Evolutionary conservation across 2,888 invertebrate genomes (phyloP), one percentile per base, ranked within the genome.

Genomic region (Leptura quadrifasciata): DNA sequence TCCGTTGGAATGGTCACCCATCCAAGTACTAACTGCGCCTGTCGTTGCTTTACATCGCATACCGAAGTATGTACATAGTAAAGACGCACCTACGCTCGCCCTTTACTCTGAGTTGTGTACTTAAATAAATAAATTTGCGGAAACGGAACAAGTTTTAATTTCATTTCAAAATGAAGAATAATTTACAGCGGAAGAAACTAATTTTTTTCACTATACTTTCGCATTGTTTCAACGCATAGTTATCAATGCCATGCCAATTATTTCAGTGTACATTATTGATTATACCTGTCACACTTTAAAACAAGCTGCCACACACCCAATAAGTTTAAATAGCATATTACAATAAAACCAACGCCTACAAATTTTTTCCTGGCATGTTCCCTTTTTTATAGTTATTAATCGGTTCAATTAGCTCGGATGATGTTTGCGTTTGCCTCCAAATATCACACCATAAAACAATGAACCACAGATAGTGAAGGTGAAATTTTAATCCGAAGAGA

Each of bases 381-480:
- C 15, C 15, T n/a, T 39, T 47, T n/a, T n/a, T 47, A 47, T 47
- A 47, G 47, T 47, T 47, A 47, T 47, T 47, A 12, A 47, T 47
- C 47, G n/a, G 6, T 47, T 47, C n/a, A 47, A 47, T 47, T 47
- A 47, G 47, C 6, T n/a, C 5, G 47, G n/a, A n/a, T n/a, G 47
- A 47, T 47, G 2, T 47, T 47, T 47, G 2, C 15, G 39, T 15
- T 47, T 47, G 47, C 47, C 17, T 47, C 47, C 0, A 39, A 39
- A 39, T 15, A 39, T 15, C 39, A 10, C 9, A 39, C 15, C 39
- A 15, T 39, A 39, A 31, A 31, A 15, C 39, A 3, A 39, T 12
- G 39, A 39, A 39, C 15, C 39, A 39, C 39, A 47, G n/a, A n/a
- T n/a, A 47, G 47, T 47, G 47, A 47, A 47, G 47, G 47, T 47